Percentiles rank a stretch among this genome's conserved stretches.
Conservation (phyloP, 2,888 invertebrate species). For the Acutogordius australiensis region DNA sequence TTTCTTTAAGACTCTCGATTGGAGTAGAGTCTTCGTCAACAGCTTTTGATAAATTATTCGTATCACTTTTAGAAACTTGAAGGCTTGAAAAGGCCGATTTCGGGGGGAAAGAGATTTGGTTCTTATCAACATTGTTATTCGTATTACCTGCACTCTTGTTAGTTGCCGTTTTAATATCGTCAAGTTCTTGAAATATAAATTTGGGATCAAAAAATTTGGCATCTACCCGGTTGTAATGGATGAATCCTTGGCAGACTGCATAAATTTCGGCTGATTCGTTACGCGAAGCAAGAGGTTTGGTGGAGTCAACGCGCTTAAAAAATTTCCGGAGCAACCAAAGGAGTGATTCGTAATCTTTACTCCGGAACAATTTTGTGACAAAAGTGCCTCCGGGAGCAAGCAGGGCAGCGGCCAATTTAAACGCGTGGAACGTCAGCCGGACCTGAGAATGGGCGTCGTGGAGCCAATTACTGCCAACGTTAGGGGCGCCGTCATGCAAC, state of each 20-base stretch:
- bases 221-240: constrained; percentile 70
- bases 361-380: constrained; percentile 85
- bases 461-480: constrained; percentile 71
- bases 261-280: constrained; percentile 97
- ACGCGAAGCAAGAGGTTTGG: constrained; percentile 90
- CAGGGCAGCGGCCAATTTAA: constrained; percentile 65
- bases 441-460: constrained; percentile 86
- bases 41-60: background rate
- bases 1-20: background rate
- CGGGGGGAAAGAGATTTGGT: background rate
- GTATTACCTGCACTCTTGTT: background rate
- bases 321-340: constrained; percentile 81
- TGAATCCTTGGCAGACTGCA: constrained; percentile 70
- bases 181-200: constrained; percentile 67
- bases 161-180: constrained; percentile 23
- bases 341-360: constrained; percentile 78
- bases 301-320: constrained; percentile 81
- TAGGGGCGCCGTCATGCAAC: constrained; percentile 87
- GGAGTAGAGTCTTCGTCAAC: background rate
- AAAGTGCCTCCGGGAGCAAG: constrained; percentile 74
- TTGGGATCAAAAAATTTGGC: constrained; percentile 65
- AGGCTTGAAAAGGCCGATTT: background rate
- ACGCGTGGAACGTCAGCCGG: constrained; percentile 56
- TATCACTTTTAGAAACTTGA: background rate
- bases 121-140: background rate